Conservation (phyloP, 2,113 vertebrate genomes). For the Eurypyga helias region DNA sequence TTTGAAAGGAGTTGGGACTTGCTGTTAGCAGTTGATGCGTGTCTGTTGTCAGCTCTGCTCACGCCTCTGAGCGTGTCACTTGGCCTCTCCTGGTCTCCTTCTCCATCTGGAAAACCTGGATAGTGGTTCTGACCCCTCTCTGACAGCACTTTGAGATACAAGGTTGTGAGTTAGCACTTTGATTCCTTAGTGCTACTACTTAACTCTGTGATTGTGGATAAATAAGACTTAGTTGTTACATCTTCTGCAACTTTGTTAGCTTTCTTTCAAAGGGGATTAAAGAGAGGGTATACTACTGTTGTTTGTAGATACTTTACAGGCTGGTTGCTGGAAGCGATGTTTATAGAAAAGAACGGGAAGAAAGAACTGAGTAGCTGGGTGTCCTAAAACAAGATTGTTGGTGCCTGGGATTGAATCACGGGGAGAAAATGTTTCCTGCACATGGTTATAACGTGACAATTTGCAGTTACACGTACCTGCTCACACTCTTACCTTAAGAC, state of each 20-base stretch:
- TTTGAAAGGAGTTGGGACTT: neutral
- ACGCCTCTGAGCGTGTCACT: rapidly evolving
- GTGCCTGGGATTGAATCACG: neutral
- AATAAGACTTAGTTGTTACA: neutral
- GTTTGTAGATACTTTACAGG: neutral
- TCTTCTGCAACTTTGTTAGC: neutral
- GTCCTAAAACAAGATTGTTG: neutral
- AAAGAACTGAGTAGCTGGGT: neutral
- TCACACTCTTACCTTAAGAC: neutral
- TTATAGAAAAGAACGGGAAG: neutral
- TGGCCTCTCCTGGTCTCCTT: neutral
- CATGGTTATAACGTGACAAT: neutral
- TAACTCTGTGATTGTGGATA: neutral
- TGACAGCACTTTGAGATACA: neutral
- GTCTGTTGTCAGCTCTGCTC: neutral
- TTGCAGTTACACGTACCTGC: neutral
- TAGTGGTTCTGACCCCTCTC: neutral
- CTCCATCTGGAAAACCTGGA: neutral
- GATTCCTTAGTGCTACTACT: neutral
- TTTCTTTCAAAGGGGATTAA: neutral
- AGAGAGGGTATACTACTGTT: neutral
- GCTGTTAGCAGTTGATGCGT: neutral
- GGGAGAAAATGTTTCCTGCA: constrained; percentile 2
- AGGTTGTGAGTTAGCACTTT: neutral
- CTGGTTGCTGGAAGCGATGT: neutral